Evolutionary conservation across 2,888 invertebrate species (phyloP), one percentile per base, ranked within the genome.

Genomic region (Trichogramma evanescens): DNA sequence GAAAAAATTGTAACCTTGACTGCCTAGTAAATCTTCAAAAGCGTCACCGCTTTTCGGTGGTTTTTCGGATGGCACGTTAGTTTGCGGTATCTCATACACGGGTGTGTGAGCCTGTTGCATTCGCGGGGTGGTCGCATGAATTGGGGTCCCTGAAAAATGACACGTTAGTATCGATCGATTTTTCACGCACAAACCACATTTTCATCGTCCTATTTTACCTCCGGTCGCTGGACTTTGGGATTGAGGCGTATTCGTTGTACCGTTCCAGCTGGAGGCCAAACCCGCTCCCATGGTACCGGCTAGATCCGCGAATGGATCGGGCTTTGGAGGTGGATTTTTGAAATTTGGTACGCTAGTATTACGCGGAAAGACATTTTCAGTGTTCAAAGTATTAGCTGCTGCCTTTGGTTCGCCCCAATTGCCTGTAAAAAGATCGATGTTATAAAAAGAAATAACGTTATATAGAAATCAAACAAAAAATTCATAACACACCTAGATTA

Each of bases 11-110:
- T 94, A 95, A 0, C 92, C 93, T 74, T 94, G 94, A 67, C 89
- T 90, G 9, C 95, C 95, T 7, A 96, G 81, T 13, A 96, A 81
- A 77, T 96, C 95, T 26, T 91, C 94, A 79, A 96, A 96, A 40
- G 93, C 89, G 74, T 95, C 91, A 0, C 83, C 71, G 2, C 73
- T 63, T 59, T 76, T 74, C 8, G 68, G 54, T 39, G 72, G 58
- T 61, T 74, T 76, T 56, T 64, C 7, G 82, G 49, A 56, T 76
- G 8, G 82, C 6, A 59, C 55, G 7, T 60, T 62, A 10, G 56
- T 58, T 26, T 49, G 61, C 4, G 65, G 65, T 0, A 58, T 58
- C 9, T 72, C 74, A 51, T 56, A 68, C 44, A 67, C 54, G 6
- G 64, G 62, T 6, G 63, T 67, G 13, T 67, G 71, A 4, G 70